A percentile compares a stretch with the other conserved stretches of the same genome.
phyloP scores from a whole-genome alignment of 2,113 vertebrate species.

The Atlantisia rogersi region DNA sequence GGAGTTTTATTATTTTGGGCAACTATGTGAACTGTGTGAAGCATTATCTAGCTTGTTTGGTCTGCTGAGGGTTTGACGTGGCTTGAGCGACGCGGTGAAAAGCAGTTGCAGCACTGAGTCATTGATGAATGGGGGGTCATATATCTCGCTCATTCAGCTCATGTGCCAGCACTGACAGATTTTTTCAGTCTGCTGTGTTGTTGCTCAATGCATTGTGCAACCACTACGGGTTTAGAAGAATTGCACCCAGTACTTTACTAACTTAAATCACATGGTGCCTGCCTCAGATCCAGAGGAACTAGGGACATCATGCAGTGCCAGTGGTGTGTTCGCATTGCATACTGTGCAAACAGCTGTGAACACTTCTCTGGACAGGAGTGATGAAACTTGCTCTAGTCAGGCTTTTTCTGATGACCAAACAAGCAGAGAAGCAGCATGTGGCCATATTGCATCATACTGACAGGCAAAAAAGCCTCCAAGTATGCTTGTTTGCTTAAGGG shows the following conservation, averaged over 20 bases:
- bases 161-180: background rate
- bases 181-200: background rate
- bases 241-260: background rate
- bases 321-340: background rate
- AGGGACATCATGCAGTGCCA: background rate
- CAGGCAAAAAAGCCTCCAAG: background rate
- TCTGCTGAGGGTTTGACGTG: background rate
- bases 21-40: background rate
- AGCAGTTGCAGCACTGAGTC: background rate
- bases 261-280: background rate
- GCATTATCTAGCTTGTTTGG: background rate
- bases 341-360: background rate
- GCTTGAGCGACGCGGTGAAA: background rate
- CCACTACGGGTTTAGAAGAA: background rate
- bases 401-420: background rate
- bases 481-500: background rate
- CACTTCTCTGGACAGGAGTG: background rate
- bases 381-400: background rate
- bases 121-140: background rate
- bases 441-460: background rate
- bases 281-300: background rate
- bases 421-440: background rate
- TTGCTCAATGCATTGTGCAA: background rate
- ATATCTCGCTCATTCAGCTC: background rate
- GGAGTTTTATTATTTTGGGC: background rate